Conservation (phyloP, 2,888 invertebrate genomes). For the Loripinus fragilis region DNA sequence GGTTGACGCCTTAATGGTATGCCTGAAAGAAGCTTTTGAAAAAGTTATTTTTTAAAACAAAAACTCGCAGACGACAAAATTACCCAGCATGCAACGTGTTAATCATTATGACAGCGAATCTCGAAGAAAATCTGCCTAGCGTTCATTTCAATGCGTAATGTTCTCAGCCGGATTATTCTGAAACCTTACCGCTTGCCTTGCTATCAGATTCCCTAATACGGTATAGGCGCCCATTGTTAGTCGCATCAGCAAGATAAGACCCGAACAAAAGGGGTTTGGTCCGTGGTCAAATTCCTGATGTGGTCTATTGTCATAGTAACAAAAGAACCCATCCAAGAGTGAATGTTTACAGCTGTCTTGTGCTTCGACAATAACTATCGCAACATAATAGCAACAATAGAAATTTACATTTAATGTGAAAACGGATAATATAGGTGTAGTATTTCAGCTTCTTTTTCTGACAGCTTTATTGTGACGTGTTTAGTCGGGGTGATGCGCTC, state of each 20-base stretch:
- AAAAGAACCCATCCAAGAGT: constrained; percentile 44
- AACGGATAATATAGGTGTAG: constrained; percentile 51
- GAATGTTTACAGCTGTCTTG: constrained; percentile 59
- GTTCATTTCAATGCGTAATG: constrained; percentile 10
- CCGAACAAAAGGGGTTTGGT: constrained; percentile 48
- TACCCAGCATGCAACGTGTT: no score
- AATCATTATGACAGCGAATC: no score
- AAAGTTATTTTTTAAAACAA: no score
- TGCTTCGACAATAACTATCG: constrained; percentile 33
- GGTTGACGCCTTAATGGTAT: no score
- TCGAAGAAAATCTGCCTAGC: not conserved
- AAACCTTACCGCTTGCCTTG: constrained; percentile 1
- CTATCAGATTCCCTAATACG: constrained; percentile 15
- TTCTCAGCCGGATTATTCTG: constrained; percentile 1
- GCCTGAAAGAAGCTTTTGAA: no score
- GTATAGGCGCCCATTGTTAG: constrained; percentile 1
- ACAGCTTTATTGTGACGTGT: constrained; percentile 60
- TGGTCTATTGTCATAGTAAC: constrained; percentile 45
- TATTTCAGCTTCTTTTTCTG: constrained; percentile 48
- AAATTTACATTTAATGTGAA: constrained; percentile 66
- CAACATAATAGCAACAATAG: constrained; percentile 60
- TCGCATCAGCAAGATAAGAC: constrained; percentile 45
- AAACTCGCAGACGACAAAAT: no score
- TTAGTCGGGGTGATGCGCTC: constrained; percentile 47
- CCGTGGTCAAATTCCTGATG: constrained; percentile 57